These are phyloP conservation scores for Dioctria rufipes DNA, from an alignment of 2,888 invertebrate species.

Conservation along the genomic window DNA sequence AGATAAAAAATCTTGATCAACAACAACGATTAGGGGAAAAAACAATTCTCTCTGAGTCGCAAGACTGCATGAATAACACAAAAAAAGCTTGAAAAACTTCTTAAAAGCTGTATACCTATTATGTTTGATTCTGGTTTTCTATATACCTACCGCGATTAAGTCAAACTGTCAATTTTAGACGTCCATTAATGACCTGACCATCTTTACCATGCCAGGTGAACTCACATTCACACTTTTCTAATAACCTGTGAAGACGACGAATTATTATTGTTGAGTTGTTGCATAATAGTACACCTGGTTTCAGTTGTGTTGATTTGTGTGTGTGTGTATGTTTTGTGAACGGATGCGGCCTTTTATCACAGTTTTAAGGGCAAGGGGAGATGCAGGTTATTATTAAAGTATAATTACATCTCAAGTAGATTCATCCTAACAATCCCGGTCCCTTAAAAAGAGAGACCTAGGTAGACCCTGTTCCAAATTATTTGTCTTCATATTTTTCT, in stretches of 20 bases:
- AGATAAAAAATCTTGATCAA: too few species aligned
- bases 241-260: background rate
- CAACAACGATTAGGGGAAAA: too few species aligned
- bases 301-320: background rate
- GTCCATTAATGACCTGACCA: constrained; percentile 13
- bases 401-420: background rate
- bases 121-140: too few species aligned
- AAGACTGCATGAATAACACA: too few species aligned
- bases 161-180: constrained; percentile 18
- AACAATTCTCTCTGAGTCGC: too few species aligned
- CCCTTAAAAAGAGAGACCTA: background rate
- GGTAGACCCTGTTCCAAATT: background rate
- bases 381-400: background rate
- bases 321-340: background rate
- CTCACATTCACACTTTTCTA: background rate
- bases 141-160: background rate
- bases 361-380: too few species aligned
- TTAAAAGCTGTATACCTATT: too few species aligned
- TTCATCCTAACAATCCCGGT: background rate
- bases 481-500: constrained; percentile 25
- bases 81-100: too few species aligned
- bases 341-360: background rate
- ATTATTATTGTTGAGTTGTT: background rate
- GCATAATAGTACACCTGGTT: constrained; percentile 18
- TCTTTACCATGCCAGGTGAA: constrained; percentile 4